Percentiles rank a stretch among this genome's conserved stretches.
Evolutionary conservation across 2,113 vertebrate species (phyloP).

Genomic region (Epinephelus fuscoguttatus): DNA sequence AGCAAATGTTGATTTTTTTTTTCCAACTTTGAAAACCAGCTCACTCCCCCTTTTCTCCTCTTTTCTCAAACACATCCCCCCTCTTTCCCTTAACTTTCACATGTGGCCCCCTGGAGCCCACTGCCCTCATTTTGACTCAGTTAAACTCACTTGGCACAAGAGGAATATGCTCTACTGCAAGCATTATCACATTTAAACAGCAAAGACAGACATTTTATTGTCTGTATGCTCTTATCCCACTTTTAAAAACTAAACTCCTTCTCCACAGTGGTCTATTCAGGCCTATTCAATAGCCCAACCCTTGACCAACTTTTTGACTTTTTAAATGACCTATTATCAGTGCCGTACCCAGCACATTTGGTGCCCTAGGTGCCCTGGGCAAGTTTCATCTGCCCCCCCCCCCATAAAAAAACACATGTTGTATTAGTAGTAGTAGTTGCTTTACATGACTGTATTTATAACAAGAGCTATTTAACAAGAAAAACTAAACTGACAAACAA

Average conservation of each 20-base stretch:
- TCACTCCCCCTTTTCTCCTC: background rate
- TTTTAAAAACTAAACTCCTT: background rate
- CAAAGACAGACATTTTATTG: too few relatives aligned
- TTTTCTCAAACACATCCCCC: background rate
- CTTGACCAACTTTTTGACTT: slow-evolving; percentile 4
- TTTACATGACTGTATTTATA: too few relatives aligned
- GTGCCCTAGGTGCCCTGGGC: too few relatives aligned
- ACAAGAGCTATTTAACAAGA: too few relatives aligned
- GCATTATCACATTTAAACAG: too few relatives aligned
- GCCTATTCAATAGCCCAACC: background rate
- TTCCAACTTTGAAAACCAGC: slow-evolving; percentile 9
- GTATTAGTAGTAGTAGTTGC: too few relatives aligned
- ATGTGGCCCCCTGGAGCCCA: background rate
- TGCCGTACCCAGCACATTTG: too few relatives aligned
- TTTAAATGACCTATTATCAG: background rate
- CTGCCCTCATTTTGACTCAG: background rate
- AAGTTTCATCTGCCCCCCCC: too few relatives aligned
- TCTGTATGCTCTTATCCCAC: background rate
- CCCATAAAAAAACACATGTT: too few relatives aligned
- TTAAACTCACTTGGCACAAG: background rate
- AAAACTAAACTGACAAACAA: too few relatives aligned
- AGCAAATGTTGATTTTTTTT: background rate
- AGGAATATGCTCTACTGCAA: background rate
- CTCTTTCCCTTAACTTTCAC: background rate
- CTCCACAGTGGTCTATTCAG: background rate